These are phyloP conservation scores for Serripes groenlandicus DNA, from an alignment of 2,888 invertebrate species.

Conservation along the genomic window DNA sequence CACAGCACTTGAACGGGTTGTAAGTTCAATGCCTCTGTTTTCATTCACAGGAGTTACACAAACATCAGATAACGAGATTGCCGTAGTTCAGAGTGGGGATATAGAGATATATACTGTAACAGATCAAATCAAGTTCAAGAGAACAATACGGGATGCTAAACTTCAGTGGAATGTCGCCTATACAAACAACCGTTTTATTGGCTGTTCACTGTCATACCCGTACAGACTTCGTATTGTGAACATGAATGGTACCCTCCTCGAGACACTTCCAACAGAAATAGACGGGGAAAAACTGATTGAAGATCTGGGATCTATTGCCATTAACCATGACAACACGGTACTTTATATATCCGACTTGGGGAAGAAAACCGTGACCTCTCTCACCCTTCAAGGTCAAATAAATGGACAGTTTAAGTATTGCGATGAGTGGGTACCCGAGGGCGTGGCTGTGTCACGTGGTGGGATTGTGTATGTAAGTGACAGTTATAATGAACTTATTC, in stretches of 20 bases:
- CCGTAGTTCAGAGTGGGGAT: background rate
- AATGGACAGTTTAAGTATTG: background rate
- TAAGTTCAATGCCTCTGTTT: background rate
- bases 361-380: background rate
- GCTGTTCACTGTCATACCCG: background rate
- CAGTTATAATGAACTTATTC: background rate
- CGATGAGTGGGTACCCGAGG: background rate
- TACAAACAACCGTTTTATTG: background rate
- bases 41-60: background rate
- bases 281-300: background rate
- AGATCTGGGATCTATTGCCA: background rate
- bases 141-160: background rate
- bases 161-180: background rate
- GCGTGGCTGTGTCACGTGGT: background rate
- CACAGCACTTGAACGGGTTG: background rate
- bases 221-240: background rate
- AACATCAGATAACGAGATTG: background rate
- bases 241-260: background rate
- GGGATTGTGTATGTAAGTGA: background rate
- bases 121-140: slow-evolving; percentile 7
- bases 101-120: background rate
- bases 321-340: background rate
- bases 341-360: background rate
- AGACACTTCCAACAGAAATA: background rate
- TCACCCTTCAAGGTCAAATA: background rate